Evolutionary conservation across 2,113 vertebrate species (phyloP).

Genomic region (Fulica atra): DNA sequence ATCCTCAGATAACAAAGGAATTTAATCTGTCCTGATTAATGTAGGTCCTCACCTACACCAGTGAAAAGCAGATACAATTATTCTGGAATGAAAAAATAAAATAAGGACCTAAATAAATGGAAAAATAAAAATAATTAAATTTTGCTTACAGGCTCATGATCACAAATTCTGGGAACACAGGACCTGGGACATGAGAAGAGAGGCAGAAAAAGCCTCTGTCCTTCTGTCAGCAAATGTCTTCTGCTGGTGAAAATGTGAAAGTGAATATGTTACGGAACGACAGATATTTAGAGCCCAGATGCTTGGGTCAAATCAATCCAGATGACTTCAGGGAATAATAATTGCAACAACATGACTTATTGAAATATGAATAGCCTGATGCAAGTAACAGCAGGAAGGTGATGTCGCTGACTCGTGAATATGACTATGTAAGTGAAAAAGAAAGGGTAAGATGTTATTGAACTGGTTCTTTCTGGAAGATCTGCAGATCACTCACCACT

Average conservation of each 20-base stretch:
- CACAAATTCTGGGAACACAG: neutral
- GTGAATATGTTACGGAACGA: neutral
- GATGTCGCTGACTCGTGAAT: neutral
- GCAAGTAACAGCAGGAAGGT: neutral
- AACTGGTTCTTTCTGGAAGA: neutral
- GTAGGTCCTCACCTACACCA: neutral
- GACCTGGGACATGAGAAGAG: neutral
- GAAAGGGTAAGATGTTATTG: neutral
- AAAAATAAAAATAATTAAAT: neutral
- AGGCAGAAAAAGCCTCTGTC: neutral
- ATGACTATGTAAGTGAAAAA: neutral
- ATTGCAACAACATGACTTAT: neutral
- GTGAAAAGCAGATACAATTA: neutral
- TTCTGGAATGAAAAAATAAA: neutral
- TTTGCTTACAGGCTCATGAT: neutral
- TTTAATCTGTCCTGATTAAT: neutral
- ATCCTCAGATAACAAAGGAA: neutral
- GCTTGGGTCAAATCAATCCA: neutral
- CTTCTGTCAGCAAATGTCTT: neutral
- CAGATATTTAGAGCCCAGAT: neutral
- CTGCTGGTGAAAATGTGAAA: neutral
- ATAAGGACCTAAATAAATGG: neutral
- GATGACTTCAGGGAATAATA: neutral
- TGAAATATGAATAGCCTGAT: neutral
- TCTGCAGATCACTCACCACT: neutral